Evolutionary conservation across 2,113 vertebrate genomes (phyloP).

Genomic region (Acinonyx jubatus): DNA sequence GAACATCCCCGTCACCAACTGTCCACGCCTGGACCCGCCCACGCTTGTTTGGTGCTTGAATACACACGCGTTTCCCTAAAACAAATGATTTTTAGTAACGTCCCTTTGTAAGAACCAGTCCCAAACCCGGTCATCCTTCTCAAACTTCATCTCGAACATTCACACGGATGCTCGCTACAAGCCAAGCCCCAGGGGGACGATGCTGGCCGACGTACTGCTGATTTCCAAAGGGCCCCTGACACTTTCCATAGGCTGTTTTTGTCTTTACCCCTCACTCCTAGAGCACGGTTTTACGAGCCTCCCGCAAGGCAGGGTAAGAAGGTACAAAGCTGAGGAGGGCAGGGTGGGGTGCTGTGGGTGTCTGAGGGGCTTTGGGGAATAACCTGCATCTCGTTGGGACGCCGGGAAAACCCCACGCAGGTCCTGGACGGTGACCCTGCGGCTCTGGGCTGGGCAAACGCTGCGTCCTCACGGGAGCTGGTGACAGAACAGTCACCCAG

Average conservation of each 20-base stretch:
- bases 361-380: not conserved
- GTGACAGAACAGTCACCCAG: not conserved
- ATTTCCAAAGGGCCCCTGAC: not conserved
- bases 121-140: rapidly evolving
- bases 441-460: not conserved
- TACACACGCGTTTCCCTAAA: not conserved
- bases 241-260: not conserved
- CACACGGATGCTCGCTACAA: not conserved
- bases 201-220: rapidly evolving
- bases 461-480: rapidly evolving
- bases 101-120: not conserved
- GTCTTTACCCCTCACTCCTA: not conserved
- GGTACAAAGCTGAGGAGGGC: slow-evolving; percentile 57
- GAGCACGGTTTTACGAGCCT: not conserved
- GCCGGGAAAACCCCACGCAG: slow-evolving; percentile 37
- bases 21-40: rapidly evolving
- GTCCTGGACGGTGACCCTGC: slow-evolving; percentile 22
- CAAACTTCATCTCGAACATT: not conserved
- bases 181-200: not conserved
- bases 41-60: rapidly evolving
- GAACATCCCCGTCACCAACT: rapidly evolving
- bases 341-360: slow-evolving; percentile 39
- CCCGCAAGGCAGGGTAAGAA: slow-evolving; percentile 58
- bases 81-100: not conserved
- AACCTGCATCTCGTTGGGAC: slow-evolving; percentile 47